Evolutionary conservation across 2,888 invertebrate genomes (phyloP).

Genomic region (Sarcophaga carnaria): DNA sequence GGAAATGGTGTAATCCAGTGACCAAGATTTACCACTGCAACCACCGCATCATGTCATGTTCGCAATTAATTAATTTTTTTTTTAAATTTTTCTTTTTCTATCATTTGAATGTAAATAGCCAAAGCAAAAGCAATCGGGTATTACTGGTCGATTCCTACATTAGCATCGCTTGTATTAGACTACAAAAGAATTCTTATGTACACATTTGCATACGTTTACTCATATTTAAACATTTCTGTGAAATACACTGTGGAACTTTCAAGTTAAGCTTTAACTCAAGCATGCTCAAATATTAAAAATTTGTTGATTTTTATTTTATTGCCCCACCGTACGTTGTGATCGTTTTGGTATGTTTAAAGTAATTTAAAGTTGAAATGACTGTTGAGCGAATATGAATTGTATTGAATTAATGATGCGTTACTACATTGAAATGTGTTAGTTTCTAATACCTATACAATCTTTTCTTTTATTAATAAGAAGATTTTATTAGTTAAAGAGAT

Average conservation of each 20-base stretch:
- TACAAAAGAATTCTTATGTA: neutral
- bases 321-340: neutral
- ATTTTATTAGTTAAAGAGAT: too few species aligned
- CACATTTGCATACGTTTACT: neutral
- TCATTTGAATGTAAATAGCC: constrained; percentile 62
- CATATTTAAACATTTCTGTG: neutral
- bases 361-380: constrained; percentile 37
- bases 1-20: constrained; percentile 47
- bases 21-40: constrained; percentile 46
- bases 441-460: neutral
- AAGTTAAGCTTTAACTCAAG: too few species aligned
- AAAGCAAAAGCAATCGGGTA: constrained; percentile 34
- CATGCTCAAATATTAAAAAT: neutral
- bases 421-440: constrained; percentile 8
- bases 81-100: constrained; percentile 4
- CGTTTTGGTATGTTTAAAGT: constrained; percentile 20
- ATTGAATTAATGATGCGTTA: constrained; percentile 68
- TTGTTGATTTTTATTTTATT: neutral
- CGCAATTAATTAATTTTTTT: constrained; percentile 65
- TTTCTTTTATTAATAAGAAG: neutral
- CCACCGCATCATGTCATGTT: constrained; percentile 60
- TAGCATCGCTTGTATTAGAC: constrained; percentile 45
- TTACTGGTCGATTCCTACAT: constrained; percentile 54
- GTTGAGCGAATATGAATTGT: constrained; percentile 49
- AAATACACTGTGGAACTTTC: neutral